phyloP scores from a whole-genome alignment of 2,797 vertebrate genomes.

The Chelon labrosus region DNA sequence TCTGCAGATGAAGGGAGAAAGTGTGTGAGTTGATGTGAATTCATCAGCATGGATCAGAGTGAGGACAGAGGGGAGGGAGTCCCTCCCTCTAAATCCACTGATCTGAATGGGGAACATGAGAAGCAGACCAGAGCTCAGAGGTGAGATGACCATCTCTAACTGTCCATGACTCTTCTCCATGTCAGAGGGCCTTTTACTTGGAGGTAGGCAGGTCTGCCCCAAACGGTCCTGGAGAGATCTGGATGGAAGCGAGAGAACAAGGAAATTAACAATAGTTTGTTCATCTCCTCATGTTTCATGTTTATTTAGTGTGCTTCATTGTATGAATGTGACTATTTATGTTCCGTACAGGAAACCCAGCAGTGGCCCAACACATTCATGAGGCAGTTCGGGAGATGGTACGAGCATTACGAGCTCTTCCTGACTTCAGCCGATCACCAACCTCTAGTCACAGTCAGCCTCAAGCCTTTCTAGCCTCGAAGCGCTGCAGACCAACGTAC shows the following conservation, averaged over 20 bases:
- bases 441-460: slow-evolving; percentile 38
- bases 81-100: no score
- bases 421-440: slow-evolving; percentile 71
- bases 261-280: slow-evolving; percentile 18
- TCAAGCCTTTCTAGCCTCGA: slow-evolving; percentile 40
- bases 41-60: no score
- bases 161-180: no score
- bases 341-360: slow-evolving; percentile 35
- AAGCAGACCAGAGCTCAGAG: no score
- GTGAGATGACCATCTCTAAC: no score
- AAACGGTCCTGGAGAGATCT: slow-evolving; percentile 76
- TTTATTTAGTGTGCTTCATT: no score
- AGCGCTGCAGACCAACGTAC: slow-evolving; percentile 63
- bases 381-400: slow-evolving; percentile 64
- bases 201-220: slow-evolving; percentile 77
- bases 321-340: background rate
- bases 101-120: no score
- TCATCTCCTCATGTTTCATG: background rate
- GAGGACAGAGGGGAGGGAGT: no score
- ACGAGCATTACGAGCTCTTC: slow-evolving; percentile 52
- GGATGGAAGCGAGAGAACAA: slow-evolving; percentile 75
- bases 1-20: no score
- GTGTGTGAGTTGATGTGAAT: no score
- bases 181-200: slow-evolving; percentile 73
- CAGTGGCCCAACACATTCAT: slow-evolving; percentile 70